phyloP scores from a whole-genome alignment of 1,140 invertebrate genomes.

The Zophobas morio region DNA sequence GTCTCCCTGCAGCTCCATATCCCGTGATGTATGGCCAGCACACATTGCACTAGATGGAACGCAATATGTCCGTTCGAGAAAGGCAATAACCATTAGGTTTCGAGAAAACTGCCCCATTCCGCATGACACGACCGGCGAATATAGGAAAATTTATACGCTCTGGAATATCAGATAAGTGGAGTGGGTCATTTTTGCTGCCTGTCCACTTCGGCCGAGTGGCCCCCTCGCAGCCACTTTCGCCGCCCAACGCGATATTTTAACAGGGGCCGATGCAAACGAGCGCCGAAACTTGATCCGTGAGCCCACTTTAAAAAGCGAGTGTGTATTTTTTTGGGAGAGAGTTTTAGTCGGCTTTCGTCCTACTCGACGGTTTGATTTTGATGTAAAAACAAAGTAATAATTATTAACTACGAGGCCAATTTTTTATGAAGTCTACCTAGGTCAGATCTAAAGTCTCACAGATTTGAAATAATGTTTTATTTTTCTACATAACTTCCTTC shows the following conservation, averaged over 20 bases:
- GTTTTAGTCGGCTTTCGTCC: too few relatives aligned
- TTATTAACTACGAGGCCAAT: too few relatives aligned
- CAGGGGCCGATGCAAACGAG: not conserved
- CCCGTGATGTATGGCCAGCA: slow-evolving; percentile 72
- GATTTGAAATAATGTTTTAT: too few relatives aligned
- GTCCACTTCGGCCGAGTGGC: slow-evolving; percentile 40
- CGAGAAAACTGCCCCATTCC: slow-evolving; percentile 75
- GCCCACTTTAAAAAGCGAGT: too few relatives aligned
- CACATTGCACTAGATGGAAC: slow-evolving; percentile 76
- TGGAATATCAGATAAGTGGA: slow-evolving; percentile 60
- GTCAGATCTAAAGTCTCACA: too few relatives aligned
- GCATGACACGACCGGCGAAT: slow-evolving; percentile 74
- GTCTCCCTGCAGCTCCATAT: slow-evolving; percentile 61
- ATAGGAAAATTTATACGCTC: slow-evolving; percentile 73
- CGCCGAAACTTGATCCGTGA: too few relatives aligned
- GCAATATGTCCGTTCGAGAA: slow-evolving; percentile 75
- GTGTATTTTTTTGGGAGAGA: too few relatives aligned
- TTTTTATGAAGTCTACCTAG: too few relatives aligned
- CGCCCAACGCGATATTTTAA: slow-evolving; percentile 2
- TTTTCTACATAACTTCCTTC: too few relatives aligned
- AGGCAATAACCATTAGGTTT: slow-evolving; percentile 77
- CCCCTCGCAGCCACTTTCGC: slow-evolving; percentile 32
- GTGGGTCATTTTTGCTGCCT: slow-evolving; percentile 50
- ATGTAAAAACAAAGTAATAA: too few relatives aligned
- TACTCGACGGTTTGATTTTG: too few relatives aligned